These are phyloP conservation scores for Flexamia atlantica DNA, from an alignment of 2,888 invertebrate species.

Conservation along the genomic window DNA sequence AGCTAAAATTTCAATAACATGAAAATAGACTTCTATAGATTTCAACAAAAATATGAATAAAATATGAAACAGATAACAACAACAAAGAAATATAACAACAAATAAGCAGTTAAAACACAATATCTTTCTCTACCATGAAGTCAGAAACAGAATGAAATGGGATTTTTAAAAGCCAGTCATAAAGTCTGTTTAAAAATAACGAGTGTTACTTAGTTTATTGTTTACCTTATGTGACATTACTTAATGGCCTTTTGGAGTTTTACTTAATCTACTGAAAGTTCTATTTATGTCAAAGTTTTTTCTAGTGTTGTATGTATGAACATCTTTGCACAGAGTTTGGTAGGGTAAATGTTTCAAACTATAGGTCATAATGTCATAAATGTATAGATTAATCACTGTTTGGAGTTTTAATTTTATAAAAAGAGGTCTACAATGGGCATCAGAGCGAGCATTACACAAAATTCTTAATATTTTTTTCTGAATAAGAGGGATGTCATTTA, in stretches of 20 bases:
- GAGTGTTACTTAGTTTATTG: constrained; percentile 7
- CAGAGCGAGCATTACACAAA: not conserved
- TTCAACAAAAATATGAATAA: too few relatives aligned
- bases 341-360: not conserved
- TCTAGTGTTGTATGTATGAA: not conserved
- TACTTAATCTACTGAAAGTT: not conserved
- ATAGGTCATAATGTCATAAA: constrained; percentile 17
- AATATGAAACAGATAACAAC: too few relatives aligned
- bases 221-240: constrained; percentile 4
- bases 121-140: not conserved
- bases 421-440: not conserved
- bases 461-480: constrained; percentile 5
- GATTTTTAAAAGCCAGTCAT: not conserved
- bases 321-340: not conserved
- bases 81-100: too few relatives aligned
- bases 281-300: not conserved
- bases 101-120: not conserved
- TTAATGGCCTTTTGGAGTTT: not conserved
- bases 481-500: not conserved
- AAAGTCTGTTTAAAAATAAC: not conserved
- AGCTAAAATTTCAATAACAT: too few relatives aligned
- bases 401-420: not conserved
- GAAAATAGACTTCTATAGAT: too few relatives aligned
- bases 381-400: constrained; percentile 5
- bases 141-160: not conserved